phyloP scores from a whole-genome alignment of 2,797 vertebrate genomes.

The Poecilia wingei region DNA sequence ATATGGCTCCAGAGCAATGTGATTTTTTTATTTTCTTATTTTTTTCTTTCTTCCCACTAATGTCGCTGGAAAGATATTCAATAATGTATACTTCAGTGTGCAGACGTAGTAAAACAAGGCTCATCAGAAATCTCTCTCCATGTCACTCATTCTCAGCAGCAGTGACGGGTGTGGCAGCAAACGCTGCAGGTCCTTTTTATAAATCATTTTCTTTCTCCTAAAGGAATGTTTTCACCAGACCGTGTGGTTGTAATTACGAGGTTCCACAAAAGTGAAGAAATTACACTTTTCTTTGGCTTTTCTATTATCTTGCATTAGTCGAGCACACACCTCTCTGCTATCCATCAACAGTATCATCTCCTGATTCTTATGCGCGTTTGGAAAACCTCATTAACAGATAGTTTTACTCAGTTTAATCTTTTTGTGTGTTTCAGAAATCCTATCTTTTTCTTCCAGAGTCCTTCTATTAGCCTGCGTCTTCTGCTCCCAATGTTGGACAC shows the following conservation, averaged over 20 bases:
- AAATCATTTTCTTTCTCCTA: background rate
- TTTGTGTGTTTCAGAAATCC: background rate
- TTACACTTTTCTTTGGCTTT: background rate
- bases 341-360: background rate
- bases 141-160: background rate
- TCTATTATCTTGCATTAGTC: background rate
- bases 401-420: background rate
- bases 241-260: background rate
- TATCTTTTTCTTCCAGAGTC: background rate
- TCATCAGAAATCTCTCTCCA: background rate
- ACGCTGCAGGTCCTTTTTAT: background rate
- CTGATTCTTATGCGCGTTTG: background rate
- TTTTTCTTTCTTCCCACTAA: background rate
- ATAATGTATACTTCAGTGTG: background rate
- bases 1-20: background rate
- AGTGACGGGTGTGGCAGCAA: background rate
- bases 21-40: background rate
- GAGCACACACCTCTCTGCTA: background rate
- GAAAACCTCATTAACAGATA: background rate
- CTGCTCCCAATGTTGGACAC: background rate
- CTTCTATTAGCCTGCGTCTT: background rate
- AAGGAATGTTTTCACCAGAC: background rate
- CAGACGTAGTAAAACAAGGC: background rate
- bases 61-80: background rate
- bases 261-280: background rate